These are phyloP conservation scores for Lycaon pictus DNA, from an alignment of 2,113 vertebrate species.

Conservation along the genomic window DNA sequence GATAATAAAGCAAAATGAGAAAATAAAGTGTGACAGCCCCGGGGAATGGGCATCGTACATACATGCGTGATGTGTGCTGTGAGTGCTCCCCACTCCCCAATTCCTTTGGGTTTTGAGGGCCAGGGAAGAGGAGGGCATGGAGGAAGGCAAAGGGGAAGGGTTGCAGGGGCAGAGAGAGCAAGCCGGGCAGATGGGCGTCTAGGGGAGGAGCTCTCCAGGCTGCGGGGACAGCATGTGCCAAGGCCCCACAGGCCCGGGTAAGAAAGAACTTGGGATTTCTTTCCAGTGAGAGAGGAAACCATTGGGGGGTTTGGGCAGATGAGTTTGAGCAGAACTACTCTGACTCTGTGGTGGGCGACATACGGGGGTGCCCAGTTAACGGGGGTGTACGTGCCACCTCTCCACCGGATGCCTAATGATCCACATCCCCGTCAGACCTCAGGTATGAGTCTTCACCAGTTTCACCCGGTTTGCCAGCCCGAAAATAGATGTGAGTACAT, in stretches of 20 bases:
- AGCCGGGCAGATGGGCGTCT: neutral
- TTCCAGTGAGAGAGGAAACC: neutral
- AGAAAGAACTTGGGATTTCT: neutral
- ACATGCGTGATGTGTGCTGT: rapidly evolving
- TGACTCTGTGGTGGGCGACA: neutral
- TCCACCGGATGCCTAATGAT: neutral
- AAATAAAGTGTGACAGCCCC: neutral
- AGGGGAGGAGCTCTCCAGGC: neutral
- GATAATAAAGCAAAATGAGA: neutral
- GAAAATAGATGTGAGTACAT: rapidly evolving
- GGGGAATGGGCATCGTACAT: neutral
- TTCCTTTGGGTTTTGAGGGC: neutral
- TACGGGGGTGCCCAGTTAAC: neutral
- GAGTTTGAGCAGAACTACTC: neutral
- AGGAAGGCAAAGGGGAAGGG: neutral
- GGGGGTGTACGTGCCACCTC: neutral
- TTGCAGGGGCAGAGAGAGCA: neutral
- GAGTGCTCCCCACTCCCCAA: rapidly evolving
- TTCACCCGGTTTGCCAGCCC: neutral
- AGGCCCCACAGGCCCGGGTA: neutral
- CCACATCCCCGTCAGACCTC: neutral
- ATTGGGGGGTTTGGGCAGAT: neutral
- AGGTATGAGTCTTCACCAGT: neutral
- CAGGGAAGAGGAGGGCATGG: neutral
- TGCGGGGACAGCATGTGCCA: neutral